Evolutionary conservation across 2,113 vertebrate genomes (phyloP).

Genomic region (Nesoenas mayeri): DNA sequence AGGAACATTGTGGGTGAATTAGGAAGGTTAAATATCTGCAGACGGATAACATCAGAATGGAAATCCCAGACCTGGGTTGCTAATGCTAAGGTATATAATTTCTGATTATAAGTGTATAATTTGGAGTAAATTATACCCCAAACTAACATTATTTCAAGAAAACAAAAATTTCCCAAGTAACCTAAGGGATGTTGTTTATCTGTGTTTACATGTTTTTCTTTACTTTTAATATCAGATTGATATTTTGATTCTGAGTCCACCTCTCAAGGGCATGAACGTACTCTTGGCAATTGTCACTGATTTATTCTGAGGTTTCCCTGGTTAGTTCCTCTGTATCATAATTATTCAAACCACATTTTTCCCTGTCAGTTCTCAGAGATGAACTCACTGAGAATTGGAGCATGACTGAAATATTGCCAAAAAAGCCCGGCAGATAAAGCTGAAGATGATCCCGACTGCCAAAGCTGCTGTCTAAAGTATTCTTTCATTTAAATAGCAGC

Average conservation of each 20-base stretch:
- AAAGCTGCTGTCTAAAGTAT: neutral
- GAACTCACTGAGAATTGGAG: neutral
- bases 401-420: neutral
- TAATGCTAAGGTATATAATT: neutral
- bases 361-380: neutral
- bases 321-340: neutral
- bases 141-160: neutral
- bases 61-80: neutral
- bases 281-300: neutral
- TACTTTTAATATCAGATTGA: neutral
- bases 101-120: neutral
- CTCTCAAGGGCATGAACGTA: neutral
- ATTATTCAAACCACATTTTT: neutral
- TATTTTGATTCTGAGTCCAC: neutral
- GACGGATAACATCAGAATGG: neutral
- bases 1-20: neutral
- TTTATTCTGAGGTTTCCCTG: neutral
- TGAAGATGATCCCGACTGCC: neutral
- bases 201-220: neutral
- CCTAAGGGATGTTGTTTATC: neutral
- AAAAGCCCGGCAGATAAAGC: neutral
- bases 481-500: neutral
- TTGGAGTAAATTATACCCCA: neutral
- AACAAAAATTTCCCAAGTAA: neutral
- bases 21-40: neutral